Base-by-base conservation (phyloP, 2,113 vertebrate species). In the Platichthys stellatus region DNA sequence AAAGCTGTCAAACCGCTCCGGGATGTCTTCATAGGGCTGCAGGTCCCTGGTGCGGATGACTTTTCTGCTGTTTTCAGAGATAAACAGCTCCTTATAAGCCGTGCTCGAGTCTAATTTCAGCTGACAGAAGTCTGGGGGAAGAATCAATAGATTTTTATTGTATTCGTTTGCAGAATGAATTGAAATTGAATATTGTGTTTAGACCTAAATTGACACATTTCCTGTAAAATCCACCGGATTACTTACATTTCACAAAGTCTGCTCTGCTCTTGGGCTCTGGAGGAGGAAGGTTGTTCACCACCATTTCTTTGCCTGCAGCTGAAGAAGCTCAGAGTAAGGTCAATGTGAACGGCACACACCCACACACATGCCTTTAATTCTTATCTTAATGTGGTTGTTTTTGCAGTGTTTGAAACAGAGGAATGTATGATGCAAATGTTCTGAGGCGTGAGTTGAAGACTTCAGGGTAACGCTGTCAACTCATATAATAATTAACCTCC, bases 1-100 rank as follows among this genome's bases (percentile, higher is more conserved):
- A 6, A 96, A 95, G 86, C 94, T 95, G 90, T 97, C 81, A 0
- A 99, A 99, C 67, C 94, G 90, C 17, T 90, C 90, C 0, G 93
- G 81, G 79, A 61, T 94, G 1, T 95, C 94, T 2, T 78, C 80
- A 31, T 81, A 91, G 8, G 94, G 86, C 90, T 95, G 94, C 76
- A 91, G 92, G 40, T 94, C 93, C 35, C 81, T 69, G 8, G 94
- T 95, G 74, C 45, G 89, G 66, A 89, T 92, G 61, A 95, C 94
- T 70, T 95, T 95, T 54, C 88, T 90, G 89, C 82, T 93, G 86
- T 57, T 81, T 0, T 95, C 94, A 7, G 94, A 94, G 81, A 95
- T 86, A 80, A 91, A 87, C 18, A 95, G 92, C 90, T 95, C 94
- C 71, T 94, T 95, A 84, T 95, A 94, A 21, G 94, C 94, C 0